Evolutionary conservation across 2,113 vertebrate genomes (phyloP), one percentile per base, ranked within the genome.

Genomic region (Peromyscus maniculatus): DNA sequence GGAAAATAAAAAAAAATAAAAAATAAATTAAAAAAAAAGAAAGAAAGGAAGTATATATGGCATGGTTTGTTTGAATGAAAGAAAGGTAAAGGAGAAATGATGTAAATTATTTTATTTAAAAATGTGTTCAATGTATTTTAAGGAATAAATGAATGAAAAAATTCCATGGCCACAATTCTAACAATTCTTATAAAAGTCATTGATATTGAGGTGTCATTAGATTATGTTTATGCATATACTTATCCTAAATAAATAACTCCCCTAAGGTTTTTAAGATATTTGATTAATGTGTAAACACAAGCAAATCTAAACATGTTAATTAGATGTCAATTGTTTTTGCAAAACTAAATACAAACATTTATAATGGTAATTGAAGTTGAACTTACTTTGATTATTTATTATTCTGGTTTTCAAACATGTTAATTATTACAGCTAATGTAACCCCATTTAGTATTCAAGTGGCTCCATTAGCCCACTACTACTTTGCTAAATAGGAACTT

Each of bases 281-380:
- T 96, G 91, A 98, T 98, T 98, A 98, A 95, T 98, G 97, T 96
- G 88, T 97, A 96, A 98, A 95, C 59, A 97, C 71, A 94, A 97
- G 91, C 71, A 98, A 46, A 67, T 75, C 59, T 91, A 94, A 97
- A 97, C 79, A 96, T 95, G 79, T 28, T 98, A 98, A 98, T 98
- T 96, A 98, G 94, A 94, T 96, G 93, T 97, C 96, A 98, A 97
- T 98, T 98, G 95, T 91, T 98, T 43, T 98, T 66, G 31, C 82
- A 95, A 98, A 97, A 96, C 93, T 83, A 97, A 98, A 98, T 59
- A 97, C 83, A 98, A 98, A 96, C 91, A 98, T 98, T 98, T 97
- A 93, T 97, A 97, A 96, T 89, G 79, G 72, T 98, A 98, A 98
- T 98, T 98, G 97, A 98, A 97, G 90, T 87, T 96, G 98, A 99